A percentile compares a stretch with the other conserved stretches of the same genome.
phyloP scores from a whole-genome alignment of 2,797 vertebrate species.

The Thamnophis elegans region DNA sequence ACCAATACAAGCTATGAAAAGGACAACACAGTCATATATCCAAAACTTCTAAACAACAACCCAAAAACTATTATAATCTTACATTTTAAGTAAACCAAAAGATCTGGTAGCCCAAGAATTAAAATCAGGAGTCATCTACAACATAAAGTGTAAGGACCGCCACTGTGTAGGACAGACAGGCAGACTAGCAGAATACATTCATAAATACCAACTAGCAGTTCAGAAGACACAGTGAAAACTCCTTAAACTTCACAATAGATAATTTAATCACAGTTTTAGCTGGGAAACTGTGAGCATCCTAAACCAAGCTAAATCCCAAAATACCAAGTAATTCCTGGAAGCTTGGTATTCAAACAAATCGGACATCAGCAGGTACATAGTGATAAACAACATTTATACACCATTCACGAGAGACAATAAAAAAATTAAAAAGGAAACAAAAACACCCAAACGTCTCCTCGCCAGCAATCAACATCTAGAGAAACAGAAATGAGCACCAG shows the following conservation, averaged over 20 bases:
- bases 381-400: background rate
- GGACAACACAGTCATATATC: background rate
- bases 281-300: background rate
- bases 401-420: background rate
- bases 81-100: background rate
- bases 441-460: background rate
- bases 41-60: background rate
- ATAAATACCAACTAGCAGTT: background rate
- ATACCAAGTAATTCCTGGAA: background rate
- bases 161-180: background rate
- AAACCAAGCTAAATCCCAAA: background rate
- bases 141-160: background rate
- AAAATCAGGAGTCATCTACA: background rate
- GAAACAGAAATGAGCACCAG: background rate
- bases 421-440: background rate
- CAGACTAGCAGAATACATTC: background rate
- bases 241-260: background rate
- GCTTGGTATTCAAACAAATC: background rate
- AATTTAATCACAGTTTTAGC: background rate
- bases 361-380: background rate
- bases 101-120: background rate
- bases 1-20: background rate
- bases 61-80: background rate
- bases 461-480: background rate
- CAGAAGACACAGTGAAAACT: background rate